A percentile compares a stretch with the other conserved stretches of the same genome.
phyloP scores from a whole-genome alignment of 2,888 invertebrate genomes.

The Euspilapteryx auroguttella region DNA sequence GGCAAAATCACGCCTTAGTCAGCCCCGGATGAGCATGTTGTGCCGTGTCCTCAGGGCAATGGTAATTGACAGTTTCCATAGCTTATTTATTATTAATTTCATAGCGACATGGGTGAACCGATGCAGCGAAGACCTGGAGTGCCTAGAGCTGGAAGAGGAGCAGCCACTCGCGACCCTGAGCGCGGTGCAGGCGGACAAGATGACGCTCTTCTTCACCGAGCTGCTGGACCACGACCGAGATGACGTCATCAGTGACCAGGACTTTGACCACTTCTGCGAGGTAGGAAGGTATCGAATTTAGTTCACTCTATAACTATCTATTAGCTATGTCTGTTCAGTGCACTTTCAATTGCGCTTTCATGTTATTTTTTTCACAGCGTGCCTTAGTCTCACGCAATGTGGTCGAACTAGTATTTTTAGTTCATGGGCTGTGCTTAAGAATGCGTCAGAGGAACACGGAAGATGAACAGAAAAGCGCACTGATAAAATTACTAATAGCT shows the following conservation, averaged over 20 bases:
- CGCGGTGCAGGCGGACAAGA: slow-evolving; percentile 67
- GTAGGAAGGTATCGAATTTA: slow-evolving; percentile 26
- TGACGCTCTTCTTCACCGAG: slow-evolving; percentile 71
- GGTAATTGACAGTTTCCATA: neutral
- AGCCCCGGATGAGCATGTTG: too few relatives aligned
- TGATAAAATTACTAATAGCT: too few relatives aligned
- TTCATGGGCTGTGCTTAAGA: too few relatives aligned
- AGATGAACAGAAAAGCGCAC: too few relatives aligned
- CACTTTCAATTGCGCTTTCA: too few relatives aligned
- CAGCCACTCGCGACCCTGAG: slow-evolving; percentile 55
- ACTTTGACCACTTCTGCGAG: slow-evolving; percentile 71
- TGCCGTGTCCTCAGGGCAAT: too few relatives aligned
- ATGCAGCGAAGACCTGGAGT: slow-evolving; percentile 66
- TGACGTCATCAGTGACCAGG: slow-evolving; percentile 70
- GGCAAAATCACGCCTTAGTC: too few relatives aligned
- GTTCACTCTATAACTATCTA: too few relatives aligned
- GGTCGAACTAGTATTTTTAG: too few relatives aligned
- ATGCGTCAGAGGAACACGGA: too few relatives aligned
- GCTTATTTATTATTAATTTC: slow-evolving; percentile 9
- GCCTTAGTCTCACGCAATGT: too few relatives aligned
- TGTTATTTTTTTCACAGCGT: too few relatives aligned
- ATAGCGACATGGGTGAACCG: slow-evolving; percentile 77
- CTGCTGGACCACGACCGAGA: slow-evolving; percentile 73
- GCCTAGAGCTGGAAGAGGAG: slow-evolving; percentile 55
- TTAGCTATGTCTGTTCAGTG: neutral